These are phyloP conservation scores for Rhadina sibilatrix DNA, from an alignment of 2,113 vertebrate genomes.

Conservation along the genomic window DNA sequence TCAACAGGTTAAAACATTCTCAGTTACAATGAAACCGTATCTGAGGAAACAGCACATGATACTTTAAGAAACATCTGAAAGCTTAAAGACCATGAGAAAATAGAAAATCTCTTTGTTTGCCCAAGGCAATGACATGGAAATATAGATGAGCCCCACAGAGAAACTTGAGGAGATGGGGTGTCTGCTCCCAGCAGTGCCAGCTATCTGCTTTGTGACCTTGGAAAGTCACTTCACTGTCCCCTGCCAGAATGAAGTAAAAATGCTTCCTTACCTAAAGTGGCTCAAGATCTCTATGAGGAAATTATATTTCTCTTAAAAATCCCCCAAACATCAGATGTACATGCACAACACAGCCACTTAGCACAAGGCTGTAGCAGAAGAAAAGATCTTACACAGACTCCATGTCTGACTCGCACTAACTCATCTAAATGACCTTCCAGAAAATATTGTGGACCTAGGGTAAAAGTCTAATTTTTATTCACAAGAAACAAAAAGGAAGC, in stretches of 20 bases:
- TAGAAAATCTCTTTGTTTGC: not conserved
- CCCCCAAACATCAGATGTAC: not conserved
- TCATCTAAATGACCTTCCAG: not conserved
- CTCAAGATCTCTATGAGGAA: not conserved
- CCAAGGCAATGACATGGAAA: not conserved
- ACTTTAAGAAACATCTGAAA: slow-evolving; percentile 13
- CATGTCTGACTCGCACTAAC: not conserved
- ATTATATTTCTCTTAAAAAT: not conserved
- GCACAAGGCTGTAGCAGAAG: not conserved
- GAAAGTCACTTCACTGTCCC: not conserved
- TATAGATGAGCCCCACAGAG: not conserved
- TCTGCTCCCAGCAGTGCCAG: not conserved
- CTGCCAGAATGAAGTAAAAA: not conserved
- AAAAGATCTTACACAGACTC: not conserved
- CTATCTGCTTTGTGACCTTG: not conserved
- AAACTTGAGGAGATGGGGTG: not conserved
- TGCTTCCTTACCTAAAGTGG: not conserved
- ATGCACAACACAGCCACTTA: not conserved
- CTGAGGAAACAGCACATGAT: slow-evolving; percentile 25
- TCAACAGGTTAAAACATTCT: slow-evolving; percentile 65
- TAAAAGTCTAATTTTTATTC: not conserved
- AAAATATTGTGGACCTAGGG: not conserved
- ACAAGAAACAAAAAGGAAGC: not conserved
- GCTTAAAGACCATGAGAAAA: slow-evolving; percentile 29
- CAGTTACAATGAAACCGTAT: slow-evolving; percentile 38